Evolutionary conservation across 2,797 vertebrate species (phyloP), one percentile per base, ranked within the genome.

Genomic region (Tadarida brasiliensis): DNA sequence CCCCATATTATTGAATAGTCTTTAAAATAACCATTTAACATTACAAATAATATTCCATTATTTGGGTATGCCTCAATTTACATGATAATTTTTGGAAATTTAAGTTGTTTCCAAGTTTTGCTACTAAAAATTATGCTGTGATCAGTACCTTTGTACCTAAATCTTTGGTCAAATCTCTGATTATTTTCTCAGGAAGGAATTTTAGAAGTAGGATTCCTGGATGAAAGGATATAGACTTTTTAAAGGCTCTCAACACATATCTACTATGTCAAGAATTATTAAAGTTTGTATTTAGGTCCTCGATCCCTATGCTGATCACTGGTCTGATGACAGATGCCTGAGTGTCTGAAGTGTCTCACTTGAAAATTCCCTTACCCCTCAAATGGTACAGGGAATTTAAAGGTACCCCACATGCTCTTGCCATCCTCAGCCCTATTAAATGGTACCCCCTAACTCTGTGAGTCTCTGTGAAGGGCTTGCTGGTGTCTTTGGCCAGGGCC

Each of bases 161-260:
- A 74, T 74, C 63, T 85, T 88, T 91, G 20, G 51, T 93, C 49
- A 95, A 82, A 93, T 86, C 63, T 94, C 30, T 76, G 35, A 76
- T 93, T 94, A 77, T 94, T 93, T 87, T 88, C 51, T 95, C 59
- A 73, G 61, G 44, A 70, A 93, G 30, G 16, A 59, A 86, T 71
- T 94, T 61, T 96, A 73, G 59, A 88, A 95, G 47, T 88, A 81
- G 35, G 39, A 67, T 83, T 93, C 11, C 44, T 91, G 4, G 22
- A 70, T 71, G 47, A 93, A 92, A 87, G 61, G 44, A 82, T 51
- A 81, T 12, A 47, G 82, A 67, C 35, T 73, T 78, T 95, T 56
- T 39, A 93, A 95, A 49, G 35, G 26, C 28, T 93, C 67, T 95
- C 85, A 39, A 84, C 49, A 73, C 26, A 24, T 35, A 68, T 28